Evolutionary conservation across 2,888 invertebrate species (phyloP).

Genomic region (Dolichopus griseipennis): DNA sequence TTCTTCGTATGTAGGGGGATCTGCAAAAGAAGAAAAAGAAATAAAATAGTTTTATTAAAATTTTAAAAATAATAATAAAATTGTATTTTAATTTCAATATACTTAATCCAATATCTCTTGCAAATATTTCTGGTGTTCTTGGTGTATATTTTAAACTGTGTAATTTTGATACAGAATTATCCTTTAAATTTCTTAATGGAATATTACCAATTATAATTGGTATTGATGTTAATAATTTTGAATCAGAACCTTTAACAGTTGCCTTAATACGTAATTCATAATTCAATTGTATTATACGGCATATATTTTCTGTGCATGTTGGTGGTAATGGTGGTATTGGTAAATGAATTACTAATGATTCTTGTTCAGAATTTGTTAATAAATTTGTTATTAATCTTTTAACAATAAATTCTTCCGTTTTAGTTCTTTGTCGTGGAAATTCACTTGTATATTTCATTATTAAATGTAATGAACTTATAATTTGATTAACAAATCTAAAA

Average conservation of each 20-base stretch:
- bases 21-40: conserved; percentile 17
- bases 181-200: conserved; percentile 26
- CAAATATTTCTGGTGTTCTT: not conserved
- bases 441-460: conserved; percentile 31
- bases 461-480: conserved; percentile 32
- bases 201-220: conserved; percentile 39
- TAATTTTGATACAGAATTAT: not conserved
- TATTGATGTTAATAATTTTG: conserved; percentile 32
- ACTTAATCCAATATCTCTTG: not conserved
- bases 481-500: conserved; percentile 31
- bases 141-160: not conserved
- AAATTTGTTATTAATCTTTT: conserved; percentile 28
- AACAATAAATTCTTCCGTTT: conserved; percentile 32
- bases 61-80: not conserved
- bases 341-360: conserved; percentile 27
- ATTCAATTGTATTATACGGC: conserved; percentile 34
- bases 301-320: conserved; percentile 30
- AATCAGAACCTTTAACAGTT: conserved; percentile 28
- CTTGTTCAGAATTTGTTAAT: conserved; percentile 29
- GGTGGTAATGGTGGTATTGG: conserved; percentile 38
- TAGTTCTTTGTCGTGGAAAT: conserved; percentile 23
- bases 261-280: conserved; percentile 37
- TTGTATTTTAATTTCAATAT: not conserved
- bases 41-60: not conserved
- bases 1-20: conserved; percentile 24